Base-by-base conservation (phyloP, 2,113 vertebrate species). In the Ammodytes marinus region DNA sequence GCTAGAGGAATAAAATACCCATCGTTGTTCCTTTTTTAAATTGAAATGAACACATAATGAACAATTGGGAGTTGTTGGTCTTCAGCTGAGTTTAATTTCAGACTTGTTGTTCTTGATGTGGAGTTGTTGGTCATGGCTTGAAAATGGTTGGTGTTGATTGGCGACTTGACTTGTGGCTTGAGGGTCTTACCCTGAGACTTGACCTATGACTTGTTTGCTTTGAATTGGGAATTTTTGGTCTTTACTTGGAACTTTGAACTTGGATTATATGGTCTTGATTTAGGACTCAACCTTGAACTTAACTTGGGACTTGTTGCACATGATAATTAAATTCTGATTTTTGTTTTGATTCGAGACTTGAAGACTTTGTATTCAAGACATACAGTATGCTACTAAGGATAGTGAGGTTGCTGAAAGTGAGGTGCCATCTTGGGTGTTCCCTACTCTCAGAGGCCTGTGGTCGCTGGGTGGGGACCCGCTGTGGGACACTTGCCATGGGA, bases 391-490 rank as follows among this genome's bases (percentile, higher is more conserved):
- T 13, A 59, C 27, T 13, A 59, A 37, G 42, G 67, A 27, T 0
- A 59, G 10, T 27, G 8, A 4, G 15, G 14, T 19, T 6, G 2
- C 15, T 40, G 39, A 14, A 55, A 58, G 27, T 43, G 43, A 73
- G 78, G 80, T 80, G 73, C 46, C 75, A 84, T 59, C 70, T 72
- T 87, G 78, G 84, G 83, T 86, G 84, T 88, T 87, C 49, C 78
- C 63, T 58, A 52, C 50, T 59, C 50, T 74, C 70, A 55, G 74
- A 85, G 61, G 67, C 73, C 54, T 86, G 73, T 63, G 80, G 76
- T 82, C 69, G n/a, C 52, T 76, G 79, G 79, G 74, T 79, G 84
- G 83, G 61, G 81, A 86, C 49, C 52, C 40, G 5, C 54, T 81
- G 50, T 68, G 58, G 81, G 83, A 80, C 80, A 86, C 65, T 83